Percentiles rank a stretch among this genome's conserved stretches.
phyloP scores from a whole-genome alignment of 1,140 invertebrate genomes.

The Contarinia nasturtii region DNA sequence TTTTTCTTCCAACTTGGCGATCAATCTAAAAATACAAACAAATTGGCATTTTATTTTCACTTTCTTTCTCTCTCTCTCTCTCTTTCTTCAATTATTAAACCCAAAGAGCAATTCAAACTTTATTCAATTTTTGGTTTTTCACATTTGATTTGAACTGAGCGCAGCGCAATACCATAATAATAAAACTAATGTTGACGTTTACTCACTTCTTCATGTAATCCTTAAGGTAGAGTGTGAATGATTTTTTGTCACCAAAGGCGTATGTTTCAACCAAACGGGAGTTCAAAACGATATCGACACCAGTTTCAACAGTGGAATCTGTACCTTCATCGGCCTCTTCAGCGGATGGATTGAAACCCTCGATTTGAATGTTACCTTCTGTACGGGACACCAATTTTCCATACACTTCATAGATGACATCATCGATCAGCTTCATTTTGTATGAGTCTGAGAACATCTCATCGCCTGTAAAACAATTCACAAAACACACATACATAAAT shows the following conservation, averaged over 20 bases:
- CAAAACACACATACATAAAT: neutral
- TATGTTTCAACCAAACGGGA: slow-evolving; percentile 74
- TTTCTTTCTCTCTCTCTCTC: too few species aligned
- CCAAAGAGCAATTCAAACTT: too few species aligned
- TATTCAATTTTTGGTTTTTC: too few species aligned
- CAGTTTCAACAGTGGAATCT: slow-evolving; percentile 50
- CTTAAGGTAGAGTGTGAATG: slow-evolving; percentile 82
- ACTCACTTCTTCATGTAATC: slow-evolving; percentile 90
- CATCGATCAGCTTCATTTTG: slow-evolving; percentile 81
- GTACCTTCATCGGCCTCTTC: slow-evolving; percentile 77
- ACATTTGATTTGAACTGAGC: too few species aligned
- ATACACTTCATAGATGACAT: slow-evolving; percentile 88
- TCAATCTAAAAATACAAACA: slow-evolving; percentile 33
- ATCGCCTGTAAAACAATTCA: slow-evolving; percentile 48
- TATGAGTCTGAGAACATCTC: slow-evolving; percentile 98
- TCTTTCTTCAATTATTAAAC: too few species aligned
- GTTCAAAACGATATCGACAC: slow-evolving; percentile 86
- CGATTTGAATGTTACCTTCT: slow-evolving; percentile 60
- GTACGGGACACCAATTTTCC: slow-evolving; percentile 63
- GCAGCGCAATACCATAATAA: too few species aligned
- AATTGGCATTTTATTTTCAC: too few species aligned
- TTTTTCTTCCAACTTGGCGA: slow-evolving; percentile 61
- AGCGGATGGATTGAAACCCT: slow-evolving; percentile 80
- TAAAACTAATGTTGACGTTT: neutral
- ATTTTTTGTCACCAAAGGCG: slow-evolving; percentile 73